These are phyloP conservation scores for Onchidella celtica DNA, from an alignment of 2,888 invertebrate species.

Conservation along the genomic window DNA sequence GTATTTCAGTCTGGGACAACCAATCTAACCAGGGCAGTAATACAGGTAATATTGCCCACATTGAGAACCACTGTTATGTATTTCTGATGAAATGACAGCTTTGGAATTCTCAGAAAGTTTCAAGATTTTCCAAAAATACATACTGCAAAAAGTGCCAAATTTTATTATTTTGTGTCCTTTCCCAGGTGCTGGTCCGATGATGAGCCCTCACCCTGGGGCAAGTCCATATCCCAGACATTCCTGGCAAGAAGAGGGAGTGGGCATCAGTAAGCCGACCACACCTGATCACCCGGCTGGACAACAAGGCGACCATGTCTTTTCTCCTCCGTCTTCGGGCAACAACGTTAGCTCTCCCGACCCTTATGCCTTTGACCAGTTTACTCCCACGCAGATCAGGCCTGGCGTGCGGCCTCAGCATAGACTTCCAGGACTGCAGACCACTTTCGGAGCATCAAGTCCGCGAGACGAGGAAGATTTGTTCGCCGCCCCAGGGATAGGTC, in stretches of 20 bases:
- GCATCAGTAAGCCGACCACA: conserved; percentile 22
- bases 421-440: conserved; percentile 41
- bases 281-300: conserved; percentile 24
- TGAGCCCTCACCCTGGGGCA: conserved; percentile 46
- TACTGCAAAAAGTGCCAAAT: too few species aligned
- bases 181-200: conserved; percentile 32
- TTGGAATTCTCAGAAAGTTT: too few species aligned
- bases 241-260: conserved; percentile 54
- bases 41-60: too few species aligned
- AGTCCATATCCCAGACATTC: conserved; percentile 50
- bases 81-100: too few species aligned
- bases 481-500: conserved; percentile 52
- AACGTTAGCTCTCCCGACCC: conserved; percentile 53
- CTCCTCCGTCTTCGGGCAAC: conserved; percentile 1
- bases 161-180: too few species aligned
- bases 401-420: conserved; percentile 17
- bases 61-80: too few species aligned
- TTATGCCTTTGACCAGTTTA: conserved; percentile 56
- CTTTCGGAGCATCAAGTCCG: conserved; percentile 45
- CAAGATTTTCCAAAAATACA: too few species aligned
- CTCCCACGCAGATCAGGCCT: conserved; percentile 25
- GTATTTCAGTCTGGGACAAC: too few species aligned
- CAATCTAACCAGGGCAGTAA: too few species aligned
- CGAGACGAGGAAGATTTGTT: conserved; percentile 55
- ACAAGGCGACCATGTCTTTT: conserved; percentile 30